phyloP scores from a whole-genome alignment of 2,113 vertebrate species.

The Chelonoidis abingdonii region DNA sequence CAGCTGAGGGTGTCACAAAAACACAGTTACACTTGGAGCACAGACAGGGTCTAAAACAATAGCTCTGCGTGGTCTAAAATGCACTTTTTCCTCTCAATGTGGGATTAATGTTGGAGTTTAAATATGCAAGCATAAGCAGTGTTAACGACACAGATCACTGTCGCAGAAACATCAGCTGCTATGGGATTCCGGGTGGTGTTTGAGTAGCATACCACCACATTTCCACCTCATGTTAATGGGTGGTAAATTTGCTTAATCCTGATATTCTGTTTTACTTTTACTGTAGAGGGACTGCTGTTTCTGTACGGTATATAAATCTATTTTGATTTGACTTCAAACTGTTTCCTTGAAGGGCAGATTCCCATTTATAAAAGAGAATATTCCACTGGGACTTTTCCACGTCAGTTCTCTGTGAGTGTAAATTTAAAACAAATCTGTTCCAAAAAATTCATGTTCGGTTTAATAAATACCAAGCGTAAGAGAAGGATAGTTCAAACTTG shows the following conservation, averaged over 20 bases:
- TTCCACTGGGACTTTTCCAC: background rate
- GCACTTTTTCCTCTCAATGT: background rate
- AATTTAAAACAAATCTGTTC: background rate
- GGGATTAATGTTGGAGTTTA: background rate
- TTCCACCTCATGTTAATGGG: constrained; percentile 30
- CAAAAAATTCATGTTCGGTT: rapidly evolving
- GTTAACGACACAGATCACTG: background rate
- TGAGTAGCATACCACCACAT: background rate
- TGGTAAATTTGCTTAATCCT: constrained; percentile 62
- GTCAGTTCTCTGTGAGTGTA: background rate
- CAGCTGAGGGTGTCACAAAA: background rate
- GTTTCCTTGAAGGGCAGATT: constrained; percentile 9
- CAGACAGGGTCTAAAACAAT: background rate
- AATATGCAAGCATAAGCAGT: background rate
- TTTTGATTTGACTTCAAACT: constrained; percentile 28
- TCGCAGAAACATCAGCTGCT: background rate
- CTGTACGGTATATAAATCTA: constrained; percentile 20
- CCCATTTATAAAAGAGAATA: background rate
- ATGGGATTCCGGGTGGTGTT: background rate
- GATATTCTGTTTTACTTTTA: constrained; percentile 22
- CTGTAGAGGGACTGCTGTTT: constrained; percentile 8
- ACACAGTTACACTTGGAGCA: background rate
- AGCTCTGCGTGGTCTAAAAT: background rate
- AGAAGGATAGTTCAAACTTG: background rate
- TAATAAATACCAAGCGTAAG: background rate